A percentile compares a stretch with the other conserved stretches of the same genome.
Conservation (phyloP, 1,140 invertebrate genomes). For the Pomacea maculata region DNA sequence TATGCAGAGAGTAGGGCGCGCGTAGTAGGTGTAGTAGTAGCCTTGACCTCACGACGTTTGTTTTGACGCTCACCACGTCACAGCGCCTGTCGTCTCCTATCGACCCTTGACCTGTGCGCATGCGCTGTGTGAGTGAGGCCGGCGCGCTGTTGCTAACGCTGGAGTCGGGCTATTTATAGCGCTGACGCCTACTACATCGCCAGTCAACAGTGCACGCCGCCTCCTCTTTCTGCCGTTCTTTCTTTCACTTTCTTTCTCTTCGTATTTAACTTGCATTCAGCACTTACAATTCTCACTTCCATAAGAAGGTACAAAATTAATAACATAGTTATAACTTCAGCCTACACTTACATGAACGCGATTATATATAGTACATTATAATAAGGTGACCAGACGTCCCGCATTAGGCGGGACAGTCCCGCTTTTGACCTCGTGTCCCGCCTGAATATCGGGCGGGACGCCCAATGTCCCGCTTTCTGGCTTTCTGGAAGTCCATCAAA, state of each 20-base stretch:
- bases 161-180: background rate
- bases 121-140: background rate
- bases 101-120: background rate
- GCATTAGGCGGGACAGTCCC: no score
- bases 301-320: no score
- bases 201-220: background rate
- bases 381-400: no score
- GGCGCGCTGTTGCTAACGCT: background rate
- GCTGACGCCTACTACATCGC: background rate
- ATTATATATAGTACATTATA: no score
- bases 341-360: no score
- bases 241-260: background rate
- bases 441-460: no score
- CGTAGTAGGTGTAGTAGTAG: background rate
- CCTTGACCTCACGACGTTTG: background rate
- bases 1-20: background rate
- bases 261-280: background rate
- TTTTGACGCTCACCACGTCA: background rate
- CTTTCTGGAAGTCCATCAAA: no score
- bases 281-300: no score
- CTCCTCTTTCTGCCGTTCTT: background rate
- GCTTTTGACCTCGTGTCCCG: no score
- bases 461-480: no score
- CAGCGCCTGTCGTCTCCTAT: background rate
- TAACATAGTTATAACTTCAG: no score